Evolutionary conservation across 2,888 invertebrate species (phyloP), one percentile per base, ranked within the genome.

Genomic region (Sphaerophoria taeniata): DNA sequence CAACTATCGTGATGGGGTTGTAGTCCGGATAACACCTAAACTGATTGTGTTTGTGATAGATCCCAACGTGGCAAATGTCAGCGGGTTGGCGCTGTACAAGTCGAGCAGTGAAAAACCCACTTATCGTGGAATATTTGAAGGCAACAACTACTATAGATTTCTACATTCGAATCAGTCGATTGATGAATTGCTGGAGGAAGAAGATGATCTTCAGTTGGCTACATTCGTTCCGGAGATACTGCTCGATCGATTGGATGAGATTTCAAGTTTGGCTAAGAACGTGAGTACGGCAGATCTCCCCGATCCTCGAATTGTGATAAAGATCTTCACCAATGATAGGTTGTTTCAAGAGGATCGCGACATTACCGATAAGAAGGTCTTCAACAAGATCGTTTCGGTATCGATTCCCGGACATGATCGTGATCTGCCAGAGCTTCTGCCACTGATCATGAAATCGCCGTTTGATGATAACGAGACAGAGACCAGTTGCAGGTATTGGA

Each of bases 401-500:
- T 92, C 94, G 0, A 93, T 95, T 83, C 95, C 95, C 2, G 94
- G 94, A 0, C 94, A 92, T 88, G 92, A 93, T 14, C 91, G 93
- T 0, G 94, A 94, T 89, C 91, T 95, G 24, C 91, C 93, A 61
- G 90, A 92, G 88, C 92, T 94, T 1, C 89, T 95, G 58, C 94
- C 94, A 1, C 89, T 95, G 12, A 88, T 94, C 3, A 72, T 90
- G 47, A 87, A 87, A 3, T 61, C 60, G 2, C 71, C 55, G 0
- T 34, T 16, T 0, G 77, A 78, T 12, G 16, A 24, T 0, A 85
- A 87, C 65, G 65, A 71, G 3, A 82, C 79, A 31, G 69, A 67
- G n/a, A 89, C 89, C 31, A 89, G 89, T 74, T 95, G 95, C 88
- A 93, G 93, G 3, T 94, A 93, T 89, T 95, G 94, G 95, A 93